These are phyloP conservation scores for Remorina albescens DNA, from an alignment of 2,797 vertebrate genomes.

Conservation along the genomic window DNA sequence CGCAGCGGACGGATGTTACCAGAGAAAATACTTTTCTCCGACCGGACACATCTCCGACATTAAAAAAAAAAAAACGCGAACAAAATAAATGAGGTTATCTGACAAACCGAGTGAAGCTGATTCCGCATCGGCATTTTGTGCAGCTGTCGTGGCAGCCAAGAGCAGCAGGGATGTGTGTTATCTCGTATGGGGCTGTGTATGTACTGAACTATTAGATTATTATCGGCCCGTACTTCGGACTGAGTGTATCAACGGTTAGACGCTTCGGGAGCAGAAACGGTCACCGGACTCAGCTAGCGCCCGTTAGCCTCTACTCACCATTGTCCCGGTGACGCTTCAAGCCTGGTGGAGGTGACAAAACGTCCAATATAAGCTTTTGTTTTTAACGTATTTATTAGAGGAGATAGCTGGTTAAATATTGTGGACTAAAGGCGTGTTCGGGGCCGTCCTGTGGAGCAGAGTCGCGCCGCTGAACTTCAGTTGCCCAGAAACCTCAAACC, in stretches of 20 bases:
- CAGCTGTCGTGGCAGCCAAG: background rate
- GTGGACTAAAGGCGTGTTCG: no score
- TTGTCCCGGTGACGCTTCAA: conserved; percentile 59
- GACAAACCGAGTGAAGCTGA: no score
- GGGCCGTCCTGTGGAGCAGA: conserved; percentile 15
- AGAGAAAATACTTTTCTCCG: background rate
- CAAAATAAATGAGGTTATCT: background rate
- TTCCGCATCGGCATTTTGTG: background rate
- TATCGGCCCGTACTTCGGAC: background rate
- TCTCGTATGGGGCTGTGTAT: no score
- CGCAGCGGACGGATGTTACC: conserved; percentile 1
- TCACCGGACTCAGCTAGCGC: conserved; percentile 22
- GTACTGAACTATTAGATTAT: no score
- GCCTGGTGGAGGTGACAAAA: conserved; percentile 44
- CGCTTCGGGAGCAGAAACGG: background rate
- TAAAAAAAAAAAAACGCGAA: no score
- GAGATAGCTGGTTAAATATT: no score
- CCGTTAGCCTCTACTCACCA: conserved; percentile 74
- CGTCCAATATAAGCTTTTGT: background rate
- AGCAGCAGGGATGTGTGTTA: no score
- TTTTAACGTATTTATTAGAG: accelerated
- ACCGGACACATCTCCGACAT: no score
- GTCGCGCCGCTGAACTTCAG: no score
- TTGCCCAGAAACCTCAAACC: conserved; percentile 63
- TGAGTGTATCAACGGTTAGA: background rate